Conservation (phyloP, 2,797 vertebrate species). For the Acanthiza pusilla region DNA sequence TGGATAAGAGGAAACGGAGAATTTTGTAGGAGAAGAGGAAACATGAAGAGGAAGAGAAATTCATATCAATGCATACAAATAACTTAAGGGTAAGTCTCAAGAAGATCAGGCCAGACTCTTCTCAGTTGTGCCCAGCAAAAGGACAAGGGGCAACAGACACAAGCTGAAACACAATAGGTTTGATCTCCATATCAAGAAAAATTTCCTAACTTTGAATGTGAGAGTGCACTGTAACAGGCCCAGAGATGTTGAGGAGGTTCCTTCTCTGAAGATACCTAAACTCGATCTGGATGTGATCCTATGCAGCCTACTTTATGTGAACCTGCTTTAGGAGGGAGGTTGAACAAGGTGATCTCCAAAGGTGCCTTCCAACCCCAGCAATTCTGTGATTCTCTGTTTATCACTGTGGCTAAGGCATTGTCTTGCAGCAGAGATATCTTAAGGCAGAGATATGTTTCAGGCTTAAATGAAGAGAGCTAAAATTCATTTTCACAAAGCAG, state of each 20-base stretch:
- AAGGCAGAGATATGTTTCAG: background rate
- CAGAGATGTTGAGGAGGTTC: background rate
- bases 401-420: background rate
- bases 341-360: background rate
- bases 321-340: background rate
- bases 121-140: background rate
- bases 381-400: background rate
- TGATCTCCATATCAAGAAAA: background rate
- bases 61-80: background rate
- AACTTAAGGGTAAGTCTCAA: background rate
- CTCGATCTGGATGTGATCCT: background rate
- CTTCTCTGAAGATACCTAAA: background rate
- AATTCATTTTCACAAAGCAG: background rate
- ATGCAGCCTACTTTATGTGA: background rate
- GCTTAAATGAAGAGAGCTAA: background rate
- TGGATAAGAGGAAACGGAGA: background rate
- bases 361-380: background rate
- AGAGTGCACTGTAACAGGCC: background rate
- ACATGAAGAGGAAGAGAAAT: background rate
- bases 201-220: background rate
- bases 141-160: background rate
- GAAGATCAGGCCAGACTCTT: background rate
- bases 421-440: background rate
- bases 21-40: background rate
- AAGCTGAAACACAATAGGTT: background rate